Conservation (phyloP, 2,797 vertebrate genomes). For the Amblyraja radiata region DNA sequence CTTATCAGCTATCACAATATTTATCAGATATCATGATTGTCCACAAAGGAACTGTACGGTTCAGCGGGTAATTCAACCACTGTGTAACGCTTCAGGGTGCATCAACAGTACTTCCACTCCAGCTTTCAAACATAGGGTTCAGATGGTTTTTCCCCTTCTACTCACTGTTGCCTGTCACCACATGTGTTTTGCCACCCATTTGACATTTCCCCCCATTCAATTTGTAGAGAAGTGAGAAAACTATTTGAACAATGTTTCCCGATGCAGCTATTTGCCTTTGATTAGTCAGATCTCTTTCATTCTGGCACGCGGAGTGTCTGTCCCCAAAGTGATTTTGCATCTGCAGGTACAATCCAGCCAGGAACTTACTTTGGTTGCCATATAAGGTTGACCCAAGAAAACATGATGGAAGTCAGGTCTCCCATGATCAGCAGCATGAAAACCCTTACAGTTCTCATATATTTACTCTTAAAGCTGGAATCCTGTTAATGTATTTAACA, state of each 20-base stretch:
- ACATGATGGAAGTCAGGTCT: not conserved
- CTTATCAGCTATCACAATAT: not conserved
- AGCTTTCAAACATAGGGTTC: not conserved
- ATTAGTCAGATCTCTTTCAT: not conserved
- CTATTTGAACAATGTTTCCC: not conserved
- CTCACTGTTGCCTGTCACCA: not conserved
- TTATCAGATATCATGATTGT: not conserved
- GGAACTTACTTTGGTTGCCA: no score
- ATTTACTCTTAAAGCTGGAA: not conserved
- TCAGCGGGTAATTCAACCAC: not conserved
- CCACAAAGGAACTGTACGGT: not conserved
- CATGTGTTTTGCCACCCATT: not conserved
- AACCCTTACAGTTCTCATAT: not conserved
- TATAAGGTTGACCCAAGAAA: no score
- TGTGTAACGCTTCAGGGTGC: not conserved
- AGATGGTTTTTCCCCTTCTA: not conserved
- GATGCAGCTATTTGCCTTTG: not conserved
- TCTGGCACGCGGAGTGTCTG: not conserved
- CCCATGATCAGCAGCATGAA: not conserved
- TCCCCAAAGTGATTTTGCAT: not conserved
- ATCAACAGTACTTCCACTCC: not conserved
- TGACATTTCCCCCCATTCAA: not conserved
- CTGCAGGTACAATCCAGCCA: not conserved
- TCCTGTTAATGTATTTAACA: not conserved
- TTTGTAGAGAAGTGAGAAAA: not conserved